phyloP scores from a whole-genome alignment of 1,140 invertebrate genomes.

The Drosophila lacteicornis region DNA sequence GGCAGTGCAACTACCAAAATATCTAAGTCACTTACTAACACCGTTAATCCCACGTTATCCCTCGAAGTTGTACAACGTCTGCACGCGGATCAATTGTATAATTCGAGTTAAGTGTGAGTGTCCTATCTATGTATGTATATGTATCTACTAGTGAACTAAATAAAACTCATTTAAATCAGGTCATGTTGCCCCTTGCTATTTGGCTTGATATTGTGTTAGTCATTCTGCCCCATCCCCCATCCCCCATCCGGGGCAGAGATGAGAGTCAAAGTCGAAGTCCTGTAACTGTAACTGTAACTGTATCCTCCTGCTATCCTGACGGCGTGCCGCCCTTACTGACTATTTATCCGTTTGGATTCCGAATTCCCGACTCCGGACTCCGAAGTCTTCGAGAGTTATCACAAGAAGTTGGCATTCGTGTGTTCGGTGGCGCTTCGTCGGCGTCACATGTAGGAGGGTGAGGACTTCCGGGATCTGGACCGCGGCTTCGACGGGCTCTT shows the following conservation, averaged over 20 bases:
- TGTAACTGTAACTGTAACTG: not conserved
- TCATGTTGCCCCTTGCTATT: conserved; percentile 31
- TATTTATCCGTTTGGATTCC: conserved; percentile 13
- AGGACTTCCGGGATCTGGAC: conserved; percentile 78
- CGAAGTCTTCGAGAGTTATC: conserved; percentile 48
- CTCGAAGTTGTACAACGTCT: not conserved
- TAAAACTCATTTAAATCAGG: conserved; percentile 51
- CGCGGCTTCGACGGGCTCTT: conserved; percentile 77
- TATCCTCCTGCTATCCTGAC: conserved; percentile 8
- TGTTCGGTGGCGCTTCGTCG: conserved; percentile 63
- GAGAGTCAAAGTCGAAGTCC: conserved; percentile 9
- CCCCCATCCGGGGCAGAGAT: not conserved
- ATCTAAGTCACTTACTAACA: conserved; percentile 4
- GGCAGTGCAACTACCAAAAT: not conserved
- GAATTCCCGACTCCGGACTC: conserved; percentile 7
- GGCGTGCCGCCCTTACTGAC: conserved; percentile 13
- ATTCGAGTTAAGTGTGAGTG: conserved; percentile 11
- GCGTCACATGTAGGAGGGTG: conserved; percentile 81
- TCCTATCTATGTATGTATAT: conserved; percentile 33
- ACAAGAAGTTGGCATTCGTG: conserved; percentile 59
- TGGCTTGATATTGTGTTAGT: conserved; percentile 38
- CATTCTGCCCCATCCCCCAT: not conserved
- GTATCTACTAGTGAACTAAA: conserved; percentile 40
- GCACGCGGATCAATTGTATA: not conserved
- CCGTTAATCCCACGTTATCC: conserved; percentile 4